Evolutionary conservation across 2,888 invertebrate species (phyloP).

Genomic region (Timema podura): DNA sequence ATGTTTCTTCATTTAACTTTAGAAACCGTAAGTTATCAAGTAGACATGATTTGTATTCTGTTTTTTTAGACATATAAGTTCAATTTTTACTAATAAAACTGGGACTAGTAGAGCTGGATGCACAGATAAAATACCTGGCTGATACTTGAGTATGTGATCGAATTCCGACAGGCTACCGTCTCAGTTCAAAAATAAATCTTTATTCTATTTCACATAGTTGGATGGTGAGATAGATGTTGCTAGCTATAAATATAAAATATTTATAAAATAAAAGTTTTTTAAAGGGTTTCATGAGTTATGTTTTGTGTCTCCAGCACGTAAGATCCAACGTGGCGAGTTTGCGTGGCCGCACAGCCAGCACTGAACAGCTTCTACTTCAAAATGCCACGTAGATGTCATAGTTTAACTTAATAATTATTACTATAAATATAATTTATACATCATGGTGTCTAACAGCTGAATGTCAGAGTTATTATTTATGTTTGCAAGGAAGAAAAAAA

Average conservation of each 20-base stretch:
- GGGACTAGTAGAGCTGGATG: too few species aligned
- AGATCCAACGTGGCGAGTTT: constrained; percentile 37
- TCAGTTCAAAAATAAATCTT: neutral
- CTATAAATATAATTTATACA: neutral
- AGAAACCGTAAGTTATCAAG: too few species aligned
- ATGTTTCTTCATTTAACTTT: too few species aligned
- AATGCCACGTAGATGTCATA: constrained; percentile 22
- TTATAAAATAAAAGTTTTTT: neutral
- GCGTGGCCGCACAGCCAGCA: constrained; percentile 46
- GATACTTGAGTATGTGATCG: too few species aligned
- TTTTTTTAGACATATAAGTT: too few species aligned
- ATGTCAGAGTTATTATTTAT: neutral
- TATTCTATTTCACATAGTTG: neutral
- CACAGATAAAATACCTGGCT: too few species aligned
- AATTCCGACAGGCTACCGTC: too few species aligned
- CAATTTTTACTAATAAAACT: too few species aligned
- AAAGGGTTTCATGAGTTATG: constrained; percentile 1
- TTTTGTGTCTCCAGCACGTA: constrained; percentile 26
- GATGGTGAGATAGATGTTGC: neutral
- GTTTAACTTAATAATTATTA: neutral
- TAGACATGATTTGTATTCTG: too few species aligned
- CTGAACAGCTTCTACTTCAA: constrained; percentile 41
- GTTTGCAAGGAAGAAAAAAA: neutral
- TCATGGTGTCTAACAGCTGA: neutral
- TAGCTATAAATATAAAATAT: neutral